phyloP scores from a whole-genome alignment of 2,797 vertebrate genomes.

The Darevskia mixta region DNA sequence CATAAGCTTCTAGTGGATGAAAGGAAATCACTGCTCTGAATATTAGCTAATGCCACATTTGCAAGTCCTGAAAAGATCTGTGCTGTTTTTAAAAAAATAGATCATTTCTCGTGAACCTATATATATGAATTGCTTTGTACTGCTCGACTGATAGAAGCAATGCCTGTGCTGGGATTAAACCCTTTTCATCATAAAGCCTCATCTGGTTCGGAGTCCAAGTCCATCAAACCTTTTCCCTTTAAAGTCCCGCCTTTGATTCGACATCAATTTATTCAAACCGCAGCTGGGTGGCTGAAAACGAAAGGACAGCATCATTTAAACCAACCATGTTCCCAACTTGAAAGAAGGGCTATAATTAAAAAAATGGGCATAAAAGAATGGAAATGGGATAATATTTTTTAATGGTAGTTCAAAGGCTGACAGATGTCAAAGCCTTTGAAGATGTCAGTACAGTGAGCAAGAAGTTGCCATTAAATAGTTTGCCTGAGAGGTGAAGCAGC shows the following conservation, averaged over 20 bases:
- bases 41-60: slow-evolving; percentile 99
- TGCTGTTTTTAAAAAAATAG: slow-evolving; percentile 82
- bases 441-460: slow-evolving; percentile 85
- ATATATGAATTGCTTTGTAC: slow-evolving; percentile 94
- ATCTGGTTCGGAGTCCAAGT: slow-evolving; percentile 98
- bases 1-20: slow-evolving; percentile 91
- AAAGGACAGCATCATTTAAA: slow-evolving; percentile 91
- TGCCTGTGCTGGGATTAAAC: slow-evolving; percentile 96
- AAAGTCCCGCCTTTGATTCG: slow-evolving; percentile 97
- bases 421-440: slow-evolving; percentile 93
- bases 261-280: slow-evolving; percentile 95
- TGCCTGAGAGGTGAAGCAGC: slow-evolving; percentile 83
- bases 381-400: slow-evolving; percentile 93
- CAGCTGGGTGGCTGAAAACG: slow-evolving; percentile 94
- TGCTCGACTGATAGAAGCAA: slow-evolving; percentile 93
- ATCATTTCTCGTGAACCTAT: slow-evolving; percentile 88
- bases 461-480: slow-evolving; percentile 83
- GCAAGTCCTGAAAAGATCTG: slow-evolving; percentile 95
- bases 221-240: slow-evolving; percentile 97
- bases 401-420: slow-evolving; percentile 92
- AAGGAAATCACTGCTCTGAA: slow-evolving; percentile 91
- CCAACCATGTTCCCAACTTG: slow-evolving; percentile 88
- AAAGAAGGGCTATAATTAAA: slow-evolving; percentile 95
- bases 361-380: slow-evolving; percentile 94
- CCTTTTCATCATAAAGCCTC: slow-evolving; percentile 99